Evolutionary conservation across 2,888 invertebrate genomes (phyloP).

Genomic region (Apamea epomidion): DNA sequence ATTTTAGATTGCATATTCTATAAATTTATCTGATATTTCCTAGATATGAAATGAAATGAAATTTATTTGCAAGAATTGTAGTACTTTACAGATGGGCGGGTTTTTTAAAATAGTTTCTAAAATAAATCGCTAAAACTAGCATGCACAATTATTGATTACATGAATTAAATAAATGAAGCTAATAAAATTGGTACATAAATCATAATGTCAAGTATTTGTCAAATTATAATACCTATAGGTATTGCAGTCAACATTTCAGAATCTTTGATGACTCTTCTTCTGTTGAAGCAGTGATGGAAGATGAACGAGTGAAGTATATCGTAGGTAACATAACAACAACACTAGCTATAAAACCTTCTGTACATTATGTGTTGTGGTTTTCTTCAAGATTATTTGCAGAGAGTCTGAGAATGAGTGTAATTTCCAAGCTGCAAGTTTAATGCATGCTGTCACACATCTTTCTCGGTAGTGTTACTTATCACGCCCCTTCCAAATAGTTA

Average conservation of each 20-base stretch:
- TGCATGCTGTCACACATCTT: background rate
- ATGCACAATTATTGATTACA: no score
- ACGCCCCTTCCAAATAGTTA: background rate
- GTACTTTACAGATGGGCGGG: no score
- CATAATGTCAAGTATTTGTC: no score
- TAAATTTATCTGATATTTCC: background rate
- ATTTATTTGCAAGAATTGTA: no score
- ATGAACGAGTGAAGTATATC: background rate
- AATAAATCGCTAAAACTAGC: no score
- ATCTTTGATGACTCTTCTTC: no score
- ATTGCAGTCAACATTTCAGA: background rate
- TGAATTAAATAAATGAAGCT: no score
- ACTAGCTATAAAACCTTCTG: no score
- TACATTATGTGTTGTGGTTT: background rate
- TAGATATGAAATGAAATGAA: no score
- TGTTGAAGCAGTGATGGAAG: background rate
- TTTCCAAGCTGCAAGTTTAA: background rate
- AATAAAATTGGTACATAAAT: no score
- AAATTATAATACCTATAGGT: no score
- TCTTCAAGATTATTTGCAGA: background rate
- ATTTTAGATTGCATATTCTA: constrained; percentile 17
- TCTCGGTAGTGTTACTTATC: background rate
- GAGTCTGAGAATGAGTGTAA: background rate
- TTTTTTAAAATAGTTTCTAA: no score
- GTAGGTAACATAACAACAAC: background rate